Base-by-base conservation (phyloP, 2,113 vertebrate species). In the Oncorhynchus clarkii region DNA sequence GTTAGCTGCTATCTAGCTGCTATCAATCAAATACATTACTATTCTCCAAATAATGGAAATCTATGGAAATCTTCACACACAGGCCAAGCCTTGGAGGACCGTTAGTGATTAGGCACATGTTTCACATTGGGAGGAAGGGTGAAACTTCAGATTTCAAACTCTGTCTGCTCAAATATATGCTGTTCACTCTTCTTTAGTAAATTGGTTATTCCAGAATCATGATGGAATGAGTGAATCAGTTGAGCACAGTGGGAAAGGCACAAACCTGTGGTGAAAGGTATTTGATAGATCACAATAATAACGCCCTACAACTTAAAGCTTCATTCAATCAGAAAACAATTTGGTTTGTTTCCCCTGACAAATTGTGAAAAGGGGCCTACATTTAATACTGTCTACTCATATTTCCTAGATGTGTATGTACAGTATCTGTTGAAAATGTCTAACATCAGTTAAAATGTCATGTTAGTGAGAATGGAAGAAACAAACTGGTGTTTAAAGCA, bases 51-150 rank as follows among this genome's bases (percentile, higher is more conserved):
- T 73, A 45, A 67, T 2, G 60, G 27, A 66, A 66, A 67, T 29
- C 22, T 45, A 48, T 77, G 75, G 60, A 70, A 6, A 26, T 20
- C 34, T 54, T 57, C 11, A 22, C 57, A 70, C 59, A 34, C 27
- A 68, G 5, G 31, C 20, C 18, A 26, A 75, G 31, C 45, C 29
- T 16, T 51, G 49, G 59, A 27, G 16, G 29, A 39, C 60, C 9
- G 26, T 26, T n/a, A 54, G 26, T 60, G 29, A 26, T 60, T 70
- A 54, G n/a, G 9, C 64, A 75, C 26, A 14, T 72, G 68, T 71
- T 83, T 71, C 60, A 9, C 27, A 77, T 45, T 74, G 67, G 49
- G 27, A 57, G 16, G 16, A 7, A 31, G 7, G 75, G 70, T 24
- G 70, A 71, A 78, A 13, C 62, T 34, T 39, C 6, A 9, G 8